Percentiles rank a stretch among this genome's conserved stretches.
These are phyloP conservation scores for Magallana angulata DNA, from an alignment of 1,140 invertebrate species.

Conservation along the genomic window DNA sequence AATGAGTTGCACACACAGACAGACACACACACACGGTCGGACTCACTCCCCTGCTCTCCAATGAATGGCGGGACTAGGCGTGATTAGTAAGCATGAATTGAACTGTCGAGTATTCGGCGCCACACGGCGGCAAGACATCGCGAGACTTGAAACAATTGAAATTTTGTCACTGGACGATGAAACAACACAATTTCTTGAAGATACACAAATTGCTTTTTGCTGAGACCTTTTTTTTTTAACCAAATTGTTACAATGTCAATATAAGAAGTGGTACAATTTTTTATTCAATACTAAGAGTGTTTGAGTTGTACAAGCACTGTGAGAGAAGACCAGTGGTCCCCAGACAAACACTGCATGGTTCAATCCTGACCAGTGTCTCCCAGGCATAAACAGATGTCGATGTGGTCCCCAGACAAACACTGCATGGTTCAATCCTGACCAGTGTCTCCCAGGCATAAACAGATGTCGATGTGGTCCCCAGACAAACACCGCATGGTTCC, in stretches of 20 bases:
- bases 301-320: too few species aligned
- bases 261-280: not conserved
- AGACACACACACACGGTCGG: not conserved
- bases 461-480: too few species aligned
- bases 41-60: not conserved
- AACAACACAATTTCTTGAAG: not conserved
- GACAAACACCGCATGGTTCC: too few species aligned
- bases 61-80: conserved; percentile 2
- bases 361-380: too few species aligned
- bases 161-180: not conserved
- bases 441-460: too few species aligned
- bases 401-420: too few species aligned
- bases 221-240: not conserved
- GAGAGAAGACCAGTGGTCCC: too few species aligned
- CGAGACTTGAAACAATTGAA: not conserved
- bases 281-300: too few species aligned
- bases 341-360: too few species aligned
- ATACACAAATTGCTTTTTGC: not conserved
- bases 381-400: too few species aligned
- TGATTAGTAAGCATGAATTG: not conserved
- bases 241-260: too few species aligned
- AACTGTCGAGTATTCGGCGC: conserved; percentile 19
- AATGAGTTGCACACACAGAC: not conserved
- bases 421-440: too few species aligned
- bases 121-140: conserved; percentile 1